Conservation (phyloP, 2,113 vertebrate species). For the Polypterus senegalus region DNA sequence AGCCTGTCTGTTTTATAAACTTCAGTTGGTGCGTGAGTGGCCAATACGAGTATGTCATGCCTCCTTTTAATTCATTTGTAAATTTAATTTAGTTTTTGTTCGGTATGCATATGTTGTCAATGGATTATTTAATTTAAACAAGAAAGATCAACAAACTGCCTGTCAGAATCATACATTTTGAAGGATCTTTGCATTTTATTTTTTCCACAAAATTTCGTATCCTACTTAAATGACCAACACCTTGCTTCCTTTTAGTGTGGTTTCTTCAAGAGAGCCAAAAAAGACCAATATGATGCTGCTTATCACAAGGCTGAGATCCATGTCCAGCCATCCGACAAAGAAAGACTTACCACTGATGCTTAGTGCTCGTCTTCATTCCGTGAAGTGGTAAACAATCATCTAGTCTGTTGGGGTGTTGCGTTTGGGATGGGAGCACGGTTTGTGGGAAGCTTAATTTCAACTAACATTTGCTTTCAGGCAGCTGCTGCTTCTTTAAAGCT, state of each 20-base stretch:
- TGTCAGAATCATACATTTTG: no score
- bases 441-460: conserved; percentile 39
- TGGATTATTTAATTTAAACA: no score
- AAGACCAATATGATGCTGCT: conserved; percentile 84
- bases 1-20: no score
- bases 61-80: no score
- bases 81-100: no score
- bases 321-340: conserved; percentile 97
- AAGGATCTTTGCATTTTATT: background rate
- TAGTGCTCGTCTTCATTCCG: conserved; percentile 69
- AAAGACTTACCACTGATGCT: conserved; percentile 91
- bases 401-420: conserved; percentile 40
- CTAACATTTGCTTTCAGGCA: conserved; percentile 45
- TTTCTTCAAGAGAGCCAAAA: conserved; percentile 97
- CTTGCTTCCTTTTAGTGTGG: conserved; percentile 93
- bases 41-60: no score
- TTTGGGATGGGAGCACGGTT: conserved; percentile 52
- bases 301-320: conserved; percentile 98
- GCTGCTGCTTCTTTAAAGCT: conserved; percentile 7
- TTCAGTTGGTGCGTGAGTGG: no score
- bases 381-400: conserved; percentile 72
- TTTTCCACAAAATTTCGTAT: conserved; percentile 20
- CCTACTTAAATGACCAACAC: conserved; percentile 50
- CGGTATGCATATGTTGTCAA: no score
- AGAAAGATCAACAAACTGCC: no score